Percentiles rank a stretch among this genome's conserved stretches.
phyloP scores from a whole-genome alignment of 2,888 invertebrate species.

The Zygothrica quintamaculata region DNA sequence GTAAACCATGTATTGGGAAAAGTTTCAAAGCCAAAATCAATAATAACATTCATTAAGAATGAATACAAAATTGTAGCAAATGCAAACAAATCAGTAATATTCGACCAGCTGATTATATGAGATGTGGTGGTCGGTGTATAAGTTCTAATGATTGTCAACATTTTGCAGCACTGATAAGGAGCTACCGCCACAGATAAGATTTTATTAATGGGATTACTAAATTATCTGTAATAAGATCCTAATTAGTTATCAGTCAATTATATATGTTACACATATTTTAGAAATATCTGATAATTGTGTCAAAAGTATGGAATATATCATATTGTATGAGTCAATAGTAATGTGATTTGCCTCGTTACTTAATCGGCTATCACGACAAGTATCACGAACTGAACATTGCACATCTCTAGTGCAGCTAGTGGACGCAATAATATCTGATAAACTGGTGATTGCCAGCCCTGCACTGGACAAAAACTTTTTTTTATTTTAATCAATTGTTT shows the following conservation, averaged over 20 bases:
- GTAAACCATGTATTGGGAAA: slow-evolving; percentile 5
- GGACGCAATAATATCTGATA: slow-evolving; percentile 58
- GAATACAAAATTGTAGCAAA: not conserved
- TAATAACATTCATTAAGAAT: not conserved
- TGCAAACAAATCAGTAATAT: slow-evolving; percentile 5
- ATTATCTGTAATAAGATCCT: not conserved
- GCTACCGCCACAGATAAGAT: not conserved
- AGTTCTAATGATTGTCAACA: not conserved
- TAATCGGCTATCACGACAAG: not conserved
- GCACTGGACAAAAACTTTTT: slow-evolving; percentile 51
- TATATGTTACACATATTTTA: too few relatives aligned
- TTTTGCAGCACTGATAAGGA: slow-evolving; percentile 12
- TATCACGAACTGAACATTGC: slow-evolving; percentile 25
- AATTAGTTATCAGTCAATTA: too few relatives aligned
- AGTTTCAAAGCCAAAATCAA: not conserved
- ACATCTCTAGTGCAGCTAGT: slow-evolving; percentile 44
- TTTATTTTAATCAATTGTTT: slow-evolving; percentile 63
- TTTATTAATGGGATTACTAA: not conserved
- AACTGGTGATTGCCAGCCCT: slow-evolving; percentile 45
- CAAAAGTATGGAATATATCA: too few relatives aligned
- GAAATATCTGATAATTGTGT: too few relatives aligned
- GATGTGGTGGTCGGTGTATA: slow-evolving; percentile 11
- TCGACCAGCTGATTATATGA: slow-evolving; percentile 30
- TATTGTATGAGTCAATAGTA: too few relatives aligned
- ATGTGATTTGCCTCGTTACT: not conserved